Evolutionary conservation across 1,140 invertebrate genomes (phyloP).

Genomic region (Trichogramma pretiosum): DNA sequence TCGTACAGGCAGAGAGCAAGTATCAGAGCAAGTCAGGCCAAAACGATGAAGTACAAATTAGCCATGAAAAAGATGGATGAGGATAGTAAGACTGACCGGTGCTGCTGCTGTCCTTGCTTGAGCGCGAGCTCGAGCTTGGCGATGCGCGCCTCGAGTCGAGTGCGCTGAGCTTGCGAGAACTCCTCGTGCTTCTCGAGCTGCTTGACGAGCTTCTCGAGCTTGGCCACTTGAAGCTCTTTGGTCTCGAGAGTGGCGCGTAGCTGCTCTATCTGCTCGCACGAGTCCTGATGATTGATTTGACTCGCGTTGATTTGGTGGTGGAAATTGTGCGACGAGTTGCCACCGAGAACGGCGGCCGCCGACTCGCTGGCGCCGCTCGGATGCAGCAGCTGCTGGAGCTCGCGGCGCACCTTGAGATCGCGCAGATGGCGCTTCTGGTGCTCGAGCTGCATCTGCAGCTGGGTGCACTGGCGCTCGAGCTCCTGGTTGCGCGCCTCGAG

Average conservation of each 20-base stretch:
- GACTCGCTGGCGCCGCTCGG: no score
- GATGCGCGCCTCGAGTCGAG: conserved; percentile 53
- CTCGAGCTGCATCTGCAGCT: conserved; percentile 42
- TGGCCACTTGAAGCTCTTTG: conserved; percentile 51
- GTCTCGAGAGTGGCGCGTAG: conserved; percentile 44
- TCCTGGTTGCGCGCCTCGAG: conserved; percentile 40
- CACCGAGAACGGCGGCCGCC: background rate
- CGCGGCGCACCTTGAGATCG: conserved; percentile 45
- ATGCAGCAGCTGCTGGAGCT: conserved; percentile 1
- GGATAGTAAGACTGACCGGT: no score
- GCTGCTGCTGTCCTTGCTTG: conserved; percentile 19
- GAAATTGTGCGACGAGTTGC: background rate
- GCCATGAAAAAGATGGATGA: no score
- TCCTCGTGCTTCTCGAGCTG: conserved; percentile 53
- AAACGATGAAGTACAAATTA: no score
- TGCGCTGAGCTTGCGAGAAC: conserved; percentile 50
- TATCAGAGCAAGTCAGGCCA: no score
- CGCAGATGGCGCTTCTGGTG: conserved; percentile 45
- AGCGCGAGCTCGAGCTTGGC: conserved; percentile 47
- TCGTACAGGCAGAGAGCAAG: no score
- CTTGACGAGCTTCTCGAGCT: conserved; percentile 51
- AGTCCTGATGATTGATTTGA: conserved; percentile 37
- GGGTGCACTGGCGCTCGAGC: conserved; percentile 31
- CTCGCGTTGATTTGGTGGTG: conserved; percentile 13
- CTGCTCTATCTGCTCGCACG: conserved; percentile 48